Percentiles rank a stretch among this genome's conserved stretches.
Conservation (phyloP, 35 echinoderm and acorn worm genomes). For the Nesometra sesokonis region DNA sequence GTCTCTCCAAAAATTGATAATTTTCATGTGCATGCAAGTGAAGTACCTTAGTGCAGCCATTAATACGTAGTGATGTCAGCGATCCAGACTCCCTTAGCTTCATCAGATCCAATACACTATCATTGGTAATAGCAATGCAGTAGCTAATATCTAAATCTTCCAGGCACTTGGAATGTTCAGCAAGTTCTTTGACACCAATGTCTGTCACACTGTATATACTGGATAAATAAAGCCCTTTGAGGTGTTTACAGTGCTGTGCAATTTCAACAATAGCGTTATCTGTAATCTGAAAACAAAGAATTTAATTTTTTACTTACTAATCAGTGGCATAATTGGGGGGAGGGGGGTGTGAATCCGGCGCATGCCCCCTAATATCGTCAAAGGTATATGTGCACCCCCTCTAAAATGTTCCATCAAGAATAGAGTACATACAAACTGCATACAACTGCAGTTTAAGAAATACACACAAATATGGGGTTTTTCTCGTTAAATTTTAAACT, state of each 20-base stretch:
- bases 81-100: background rate
- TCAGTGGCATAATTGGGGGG: no score
- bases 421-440: no score
- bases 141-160: conserved; percentile 84
- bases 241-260: conserved; percentile 29
- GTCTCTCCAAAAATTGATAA: no score
- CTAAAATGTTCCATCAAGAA: no score
- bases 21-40: no score
- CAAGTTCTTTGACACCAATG: conserved; percentile 68
- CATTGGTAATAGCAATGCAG: conserved; percentile 62
- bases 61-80: conserved; percentile 70
- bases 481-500: no score
- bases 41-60: conserved; percentile 59
- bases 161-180: conserved; percentile 46
- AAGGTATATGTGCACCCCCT: no score
- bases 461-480: no score
- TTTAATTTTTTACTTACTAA: background rate
- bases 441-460: no score
- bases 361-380: no score
- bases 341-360: no score
- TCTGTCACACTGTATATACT: conserved; percentile 96
- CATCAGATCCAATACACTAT: conserved; percentile 44
- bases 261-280: conserved; percentile 61
- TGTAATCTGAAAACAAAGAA: conserved; percentile 36
- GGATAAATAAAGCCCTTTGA: conserved; percentile 63